Evolutionary conservation across 1,140 invertebrate species (phyloP), one percentile per base, ranked within the genome.

Genomic region (Atta texana): DNA sequence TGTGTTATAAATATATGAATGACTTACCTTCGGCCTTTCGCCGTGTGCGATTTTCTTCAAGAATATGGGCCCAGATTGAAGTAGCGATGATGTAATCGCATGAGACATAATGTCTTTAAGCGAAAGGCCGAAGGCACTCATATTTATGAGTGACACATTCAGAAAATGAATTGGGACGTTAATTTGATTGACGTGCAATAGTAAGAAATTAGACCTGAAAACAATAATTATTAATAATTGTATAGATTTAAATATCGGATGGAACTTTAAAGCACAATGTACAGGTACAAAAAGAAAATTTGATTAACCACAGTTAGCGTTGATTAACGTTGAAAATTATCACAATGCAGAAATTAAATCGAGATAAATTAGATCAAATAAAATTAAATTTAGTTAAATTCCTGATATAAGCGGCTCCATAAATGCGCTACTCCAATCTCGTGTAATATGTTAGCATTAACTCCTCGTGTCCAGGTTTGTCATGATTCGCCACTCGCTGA

Each of bases 301-400:
- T 61, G 66, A 81, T 80, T 86, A 86, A 86, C 53, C 24, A 84
- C 55, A 75, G 80, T 84, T 84, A 84, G 80, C 80, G 71, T 75
- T 75, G 80, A 75, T 84, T 55, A 75, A 61, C 24, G 49, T 75
- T 84, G 80, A 61, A 75, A 74, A 61, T 74, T 75, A 75, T 75
- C 69, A 63, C 69, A 84, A 75, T 61, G 69, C 57, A 24, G 80
- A 84, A 84, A 84, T 84, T 49, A 75, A 84, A 84, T 75, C 69
- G 55, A 61, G 55, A 84, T 84, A 75, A 84, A 84, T 84, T 81
- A 71, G 31, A 81, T 81, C 44, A 81, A 81, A 55, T 81, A 71
- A 55, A 80, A 81, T 81, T 69, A 44, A 81, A 81, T 81, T 24
- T 57, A 81, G 64, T 82, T 74, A 75, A 84, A 84, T 84, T 84